Percentiles rank a stretch among this genome's conserved stretches.
Conservation (phyloP, 1,140 invertebrate genomes). For the Patella vulgata region DNA sequence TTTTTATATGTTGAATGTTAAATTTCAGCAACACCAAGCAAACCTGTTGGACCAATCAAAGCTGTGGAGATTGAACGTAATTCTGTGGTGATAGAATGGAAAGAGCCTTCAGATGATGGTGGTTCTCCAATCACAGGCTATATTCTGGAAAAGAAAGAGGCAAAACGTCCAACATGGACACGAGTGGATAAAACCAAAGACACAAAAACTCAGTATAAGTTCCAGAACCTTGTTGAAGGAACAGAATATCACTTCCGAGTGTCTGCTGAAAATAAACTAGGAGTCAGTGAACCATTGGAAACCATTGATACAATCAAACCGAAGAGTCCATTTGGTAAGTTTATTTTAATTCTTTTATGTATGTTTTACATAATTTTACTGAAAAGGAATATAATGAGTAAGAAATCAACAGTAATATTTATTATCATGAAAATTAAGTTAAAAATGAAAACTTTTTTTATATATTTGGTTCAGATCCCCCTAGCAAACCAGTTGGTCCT, state of each 20-base stretch:
- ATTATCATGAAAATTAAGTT: neutral
- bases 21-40: neutral
- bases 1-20: no score
- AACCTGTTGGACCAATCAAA: conserved; percentile 80
- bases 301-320: conserved; percentile 72
- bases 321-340: conserved; percentile 56
- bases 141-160: conserved; percentile 91
- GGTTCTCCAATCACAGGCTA: conserved; percentile 79
- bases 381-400: no score
- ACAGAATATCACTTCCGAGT: conserved; percentile 92
- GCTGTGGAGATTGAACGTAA: conserved; percentile 92
- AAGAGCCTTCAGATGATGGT: conserved; percentile 50
- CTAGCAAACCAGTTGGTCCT: conserved; percentile 87
- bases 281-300: conserved; percentile 84
- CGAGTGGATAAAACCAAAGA: conserved; percentile 74
- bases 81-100: conserved; percentile 79
- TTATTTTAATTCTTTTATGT: neutral
- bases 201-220: conserved; percentile 85
- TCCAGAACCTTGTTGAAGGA: conserved; percentile 82
- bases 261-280: conserved; percentile 92
- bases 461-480: conserved; percentile 77
- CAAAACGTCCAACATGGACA: conserved; percentile 82
- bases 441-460: neutral
- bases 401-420: neutral
- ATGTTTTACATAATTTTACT: neutral